These are phyloP conservation scores for Hirundo rustica DNA, from an alignment of 2,797 vertebrate genomes.

Conservation along the genomic window DNA sequence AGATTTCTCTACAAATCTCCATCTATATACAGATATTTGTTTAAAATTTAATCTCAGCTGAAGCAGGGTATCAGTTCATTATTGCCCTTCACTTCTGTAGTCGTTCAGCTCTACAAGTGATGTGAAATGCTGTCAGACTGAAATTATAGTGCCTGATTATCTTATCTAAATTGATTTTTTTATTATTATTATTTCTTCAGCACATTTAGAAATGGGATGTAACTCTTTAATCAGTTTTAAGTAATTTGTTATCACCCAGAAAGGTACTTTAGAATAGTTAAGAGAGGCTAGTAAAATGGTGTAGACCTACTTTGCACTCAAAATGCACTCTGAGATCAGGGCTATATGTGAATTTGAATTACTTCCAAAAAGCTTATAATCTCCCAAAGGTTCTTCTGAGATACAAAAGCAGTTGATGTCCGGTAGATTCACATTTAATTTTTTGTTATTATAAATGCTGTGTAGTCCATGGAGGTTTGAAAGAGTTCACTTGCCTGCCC, in stretches of 20 bases:
- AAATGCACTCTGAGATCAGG: neutral
- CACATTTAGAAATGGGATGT: neutral
- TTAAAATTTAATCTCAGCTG: slow-evolving; percentile 51
- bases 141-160: slow-evolving; percentile 26
- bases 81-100: neutral
- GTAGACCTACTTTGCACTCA: neutral
- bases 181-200: neutral
- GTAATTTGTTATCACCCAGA: slow-evolving; percentile 1
- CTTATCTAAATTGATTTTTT: slow-evolving; percentile 27
- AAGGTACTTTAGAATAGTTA: neutral
- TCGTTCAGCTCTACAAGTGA: slow-evolving; percentile 9
- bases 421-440: neutral
- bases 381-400: neutral
- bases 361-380: neutral
- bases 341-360: neutral
- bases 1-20: neutral
- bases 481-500: neutral
- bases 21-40: slow-evolving; percentile 22
- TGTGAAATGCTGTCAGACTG: slow-evolving; percentile 7
- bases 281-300: neutral
- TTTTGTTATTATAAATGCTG: slow-evolving; percentile 12
- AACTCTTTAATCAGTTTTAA: slow-evolving; percentile 33
- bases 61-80: slow-evolving; percentile 20
- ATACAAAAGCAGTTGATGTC: neutral
- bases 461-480: neutral